Percentiles rank a stretch among this genome's conserved stretches.
Evolutionary conservation across 2,888 invertebrate genomes (phyloP).

Genomic region (Lasioglossum malachurum): DNA sequence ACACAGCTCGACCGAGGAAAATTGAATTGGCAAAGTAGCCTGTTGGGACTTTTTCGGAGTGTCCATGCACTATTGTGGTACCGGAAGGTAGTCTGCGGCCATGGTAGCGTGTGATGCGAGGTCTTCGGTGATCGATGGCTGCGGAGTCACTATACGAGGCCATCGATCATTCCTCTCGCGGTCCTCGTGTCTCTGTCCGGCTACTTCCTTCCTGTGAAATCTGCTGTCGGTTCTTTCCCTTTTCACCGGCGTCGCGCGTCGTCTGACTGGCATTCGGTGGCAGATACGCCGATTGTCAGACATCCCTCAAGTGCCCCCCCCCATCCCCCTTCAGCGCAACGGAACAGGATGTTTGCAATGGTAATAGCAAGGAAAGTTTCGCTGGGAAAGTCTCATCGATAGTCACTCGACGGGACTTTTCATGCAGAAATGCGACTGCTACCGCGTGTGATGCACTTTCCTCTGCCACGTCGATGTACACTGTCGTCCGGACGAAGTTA

Average conservation of each 20-base stretch:
- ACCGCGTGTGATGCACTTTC: neutral
- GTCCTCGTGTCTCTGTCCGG: conserved; percentile 44
- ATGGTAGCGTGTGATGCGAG: conserved; percentile 57
- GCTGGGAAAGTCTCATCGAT: neutral
- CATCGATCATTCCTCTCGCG: conserved; percentile 66
- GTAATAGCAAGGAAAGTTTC: conserved; percentile 38
- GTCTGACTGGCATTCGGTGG: conserved; percentile 62
- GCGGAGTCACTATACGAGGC: conserved; percentile 37
- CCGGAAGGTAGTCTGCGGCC: conserved; percentile 56
- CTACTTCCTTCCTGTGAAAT: conserved; percentile 48
- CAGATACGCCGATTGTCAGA: conserved; percentile 54
- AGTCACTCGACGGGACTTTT: conserved; percentile 28
- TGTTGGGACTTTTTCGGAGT: conserved; percentile 9
- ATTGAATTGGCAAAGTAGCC: conserved; percentile 17
- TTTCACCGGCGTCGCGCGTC: conserved; percentile 54
- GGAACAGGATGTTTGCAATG: conserved; percentile 33
- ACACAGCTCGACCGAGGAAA: conserved; percentile 44
- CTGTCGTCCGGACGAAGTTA: neutral
- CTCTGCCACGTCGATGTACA: neutral
- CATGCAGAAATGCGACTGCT: neutral
- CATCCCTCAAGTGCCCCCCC: conserved; percentile 50
- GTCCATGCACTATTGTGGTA: conserved; percentile 34
- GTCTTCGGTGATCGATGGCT: conserved; percentile 68
- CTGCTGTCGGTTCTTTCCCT: conserved; percentile 22
- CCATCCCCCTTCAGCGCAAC: neutral